phyloP scores from a whole-genome alignment of 2,797 vertebrate genomes.

The Melanotaenia nigrans region DNA sequence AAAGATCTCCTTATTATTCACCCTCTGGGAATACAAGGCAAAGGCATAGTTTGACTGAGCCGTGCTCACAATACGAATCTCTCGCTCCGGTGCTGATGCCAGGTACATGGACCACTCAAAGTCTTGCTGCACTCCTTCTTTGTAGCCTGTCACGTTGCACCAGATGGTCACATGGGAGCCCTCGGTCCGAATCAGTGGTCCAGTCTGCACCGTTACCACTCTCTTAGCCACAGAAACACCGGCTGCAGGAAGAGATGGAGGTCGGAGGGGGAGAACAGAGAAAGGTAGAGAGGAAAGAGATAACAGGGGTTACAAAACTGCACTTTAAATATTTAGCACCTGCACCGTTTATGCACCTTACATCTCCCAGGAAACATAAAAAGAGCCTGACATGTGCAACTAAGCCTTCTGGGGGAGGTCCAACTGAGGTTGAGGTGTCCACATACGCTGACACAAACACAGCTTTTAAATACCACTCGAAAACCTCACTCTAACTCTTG shows the following conservation, averaged over 20 bases:
- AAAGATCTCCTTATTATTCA: conserved; percentile 85
- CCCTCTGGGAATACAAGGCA: conserved; percentile 81
- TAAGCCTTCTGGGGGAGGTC: conserved; percentile 45
- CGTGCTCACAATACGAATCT: conserved; percentile 93
- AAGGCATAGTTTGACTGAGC: conserved; percentile 86
- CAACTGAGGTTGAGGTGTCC: conserved; percentile 30
- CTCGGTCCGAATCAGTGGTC: conserved; percentile 85
- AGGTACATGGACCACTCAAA: conserved; percentile 95
- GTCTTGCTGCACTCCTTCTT: conserved; percentile 84
- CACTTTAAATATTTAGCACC: conserved; percentile 66
- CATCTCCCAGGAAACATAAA: conserved; percentile 53
- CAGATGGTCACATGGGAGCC: conserved; percentile 89
- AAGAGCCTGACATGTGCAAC: conserved; percentile 54
- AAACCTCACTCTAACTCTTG: conserved; percentile 37
- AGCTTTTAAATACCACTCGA: conserved; percentile 26
- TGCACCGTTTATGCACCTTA: conserved; percentile 37
- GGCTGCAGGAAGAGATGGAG: conserved; percentile 53
- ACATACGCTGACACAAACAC: conserved; percentile 15
- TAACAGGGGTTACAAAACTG: conserved; percentile 68
- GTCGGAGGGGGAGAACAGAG: conserved; percentile 1
- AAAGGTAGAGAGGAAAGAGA: conserved; percentile 36
- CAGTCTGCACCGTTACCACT: conserved; percentile 85
- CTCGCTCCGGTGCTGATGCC: conserved; percentile 73
- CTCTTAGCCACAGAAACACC: conserved; percentile 83
- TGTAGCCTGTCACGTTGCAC: conserved; percentile 89